Percentiles rank a stretch among this genome's conserved stretches.
Evolutionary conservation across 2,113 vertebrate genomes (phyloP).

Genomic region (Brienomyrus brachyistius): DNA sequence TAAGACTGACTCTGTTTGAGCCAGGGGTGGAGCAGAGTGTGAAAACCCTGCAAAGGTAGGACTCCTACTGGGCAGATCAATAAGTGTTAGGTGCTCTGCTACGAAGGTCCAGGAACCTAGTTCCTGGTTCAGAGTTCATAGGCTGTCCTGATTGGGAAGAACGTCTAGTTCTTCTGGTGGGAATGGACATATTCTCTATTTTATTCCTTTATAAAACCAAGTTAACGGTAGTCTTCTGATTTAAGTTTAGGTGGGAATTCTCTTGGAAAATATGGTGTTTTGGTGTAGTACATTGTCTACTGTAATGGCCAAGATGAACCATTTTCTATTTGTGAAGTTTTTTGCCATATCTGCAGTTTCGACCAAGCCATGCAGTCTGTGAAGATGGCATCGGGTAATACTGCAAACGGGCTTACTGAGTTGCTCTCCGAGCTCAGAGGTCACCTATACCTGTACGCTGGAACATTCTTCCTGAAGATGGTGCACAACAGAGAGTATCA

Average conservation of each 20-base stretch:
- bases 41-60: constrained; percentile 70
- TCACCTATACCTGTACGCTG: constrained; percentile 86
- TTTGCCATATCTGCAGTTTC: constrained; percentile 63
- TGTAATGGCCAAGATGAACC: not conserved
- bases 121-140: not conserved
- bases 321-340: not conserved
- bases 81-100: not conserved
- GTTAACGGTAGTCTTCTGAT: not conserved
- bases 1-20: constrained; percentile 69
- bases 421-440: constrained; percentile 79
- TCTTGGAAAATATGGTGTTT: not conserved
- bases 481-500: constrained; percentile 69
- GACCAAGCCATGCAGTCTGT: constrained; percentile 74
- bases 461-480: constrained; percentile 82
- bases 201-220: not conserved
- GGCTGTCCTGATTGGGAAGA: not conserved
- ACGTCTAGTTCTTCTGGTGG: not conserved
- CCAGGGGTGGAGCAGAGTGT: constrained; percentile 66
- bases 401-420: constrained; percentile 69
- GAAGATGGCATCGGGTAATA: constrained; percentile 52
- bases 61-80: not conserved
- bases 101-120: not conserved
- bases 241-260: not conserved
- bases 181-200: not conserved
- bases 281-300: not conserved